These are phyloP conservation scores for Xylocopa sonorina DNA, from an alignment of 1,140 invertebrate species.

Conservation along the genomic window DNA sequence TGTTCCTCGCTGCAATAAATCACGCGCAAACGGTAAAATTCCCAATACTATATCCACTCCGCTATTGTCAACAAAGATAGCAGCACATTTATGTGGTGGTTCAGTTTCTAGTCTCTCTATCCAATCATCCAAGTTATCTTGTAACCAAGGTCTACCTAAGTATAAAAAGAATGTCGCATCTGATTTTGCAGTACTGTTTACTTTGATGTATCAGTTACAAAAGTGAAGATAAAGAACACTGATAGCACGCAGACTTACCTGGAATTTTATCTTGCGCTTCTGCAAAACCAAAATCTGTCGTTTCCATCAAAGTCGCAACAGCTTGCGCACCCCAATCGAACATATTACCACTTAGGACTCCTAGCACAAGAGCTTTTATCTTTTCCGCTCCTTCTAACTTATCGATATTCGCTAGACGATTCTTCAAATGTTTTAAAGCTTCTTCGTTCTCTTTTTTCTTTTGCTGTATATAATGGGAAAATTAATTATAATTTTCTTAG, in stretches of 20 bases:
- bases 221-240: neutral
- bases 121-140: conserved; percentile 94
- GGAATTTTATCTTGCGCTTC: conserved; percentile 90
- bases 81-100: conserved; percentile 90
- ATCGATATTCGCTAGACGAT: conserved; percentile 83
- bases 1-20: conserved; percentile 91
- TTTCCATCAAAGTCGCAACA: conserved; percentile 91
- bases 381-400: conserved; percentile 81
- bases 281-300: conserved; percentile 88
- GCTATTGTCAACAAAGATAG: conserved; percentile 98
- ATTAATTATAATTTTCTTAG: no score
- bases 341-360: conserved; percentile 92
- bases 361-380: conserved; percentile 83
- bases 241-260: conserved; percentile 75
- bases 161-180: neutral
- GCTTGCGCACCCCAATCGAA: conserved; percentile 98
- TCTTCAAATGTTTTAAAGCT: conserved; percentile 83
- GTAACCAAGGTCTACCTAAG: conserved; percentile 92
- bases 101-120: conserved; percentile 86
- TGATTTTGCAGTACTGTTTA: conserved; percentile 13
- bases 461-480: conserved; percentile 81
- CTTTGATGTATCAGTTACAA: neutral
- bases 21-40: conserved; percentile 93
- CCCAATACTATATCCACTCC: conserved; percentile 97
- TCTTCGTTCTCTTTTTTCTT: conserved; percentile 87